phyloP scores from a whole-genome alignment of 2,113 vertebrate species.

The Glaucomys volans region DNA sequence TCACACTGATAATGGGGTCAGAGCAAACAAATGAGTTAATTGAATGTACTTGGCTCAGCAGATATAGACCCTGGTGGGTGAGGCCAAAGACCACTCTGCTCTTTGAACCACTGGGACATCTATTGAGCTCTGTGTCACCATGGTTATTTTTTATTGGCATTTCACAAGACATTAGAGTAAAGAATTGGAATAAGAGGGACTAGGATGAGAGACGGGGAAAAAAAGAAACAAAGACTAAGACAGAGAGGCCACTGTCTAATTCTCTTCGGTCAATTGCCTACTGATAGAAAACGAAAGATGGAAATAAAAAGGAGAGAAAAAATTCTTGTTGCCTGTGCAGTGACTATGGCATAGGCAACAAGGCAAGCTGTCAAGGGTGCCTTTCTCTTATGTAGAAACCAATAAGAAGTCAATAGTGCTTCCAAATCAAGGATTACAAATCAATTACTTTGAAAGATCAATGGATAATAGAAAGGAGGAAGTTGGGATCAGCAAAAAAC shows the following conservation, averaged over 20 bases:
- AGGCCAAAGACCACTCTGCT: conserved; percentile 51
- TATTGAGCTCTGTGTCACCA: conserved; percentile 38
- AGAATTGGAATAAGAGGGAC: not conserved
- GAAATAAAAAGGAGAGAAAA: not conserved
- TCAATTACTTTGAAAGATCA: not conserved
- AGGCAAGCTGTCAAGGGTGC: not conserved
- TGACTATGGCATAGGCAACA: not conserved
- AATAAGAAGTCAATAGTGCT: not conserved
- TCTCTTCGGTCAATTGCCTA: not conserved
- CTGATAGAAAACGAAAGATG: not conserved
- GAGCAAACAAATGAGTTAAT: conserved; percentile 71
- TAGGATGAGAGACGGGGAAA: not conserved
- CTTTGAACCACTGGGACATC: conserved; percentile 6
- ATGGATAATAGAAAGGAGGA: not conserved
- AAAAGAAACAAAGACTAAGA: not conserved
- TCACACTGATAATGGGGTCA: conserved; percentile 62
- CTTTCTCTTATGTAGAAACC: not conserved
- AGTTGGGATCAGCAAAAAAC: not conserved
- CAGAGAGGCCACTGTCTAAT: not conserved
- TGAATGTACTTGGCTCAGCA: conserved; percentile 70
- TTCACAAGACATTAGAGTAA: not conserved
- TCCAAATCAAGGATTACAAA: not conserved
- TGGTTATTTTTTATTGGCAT: conserved; percentile 37
- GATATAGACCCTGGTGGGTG: not conserved
- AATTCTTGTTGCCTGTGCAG: not conserved